Evolutionary conservation across 2,797 vertebrate genomes (phyloP), one percentile per base, ranked within the genome.

Genomic region (Helicolenus hilgendorfi): DNA sequence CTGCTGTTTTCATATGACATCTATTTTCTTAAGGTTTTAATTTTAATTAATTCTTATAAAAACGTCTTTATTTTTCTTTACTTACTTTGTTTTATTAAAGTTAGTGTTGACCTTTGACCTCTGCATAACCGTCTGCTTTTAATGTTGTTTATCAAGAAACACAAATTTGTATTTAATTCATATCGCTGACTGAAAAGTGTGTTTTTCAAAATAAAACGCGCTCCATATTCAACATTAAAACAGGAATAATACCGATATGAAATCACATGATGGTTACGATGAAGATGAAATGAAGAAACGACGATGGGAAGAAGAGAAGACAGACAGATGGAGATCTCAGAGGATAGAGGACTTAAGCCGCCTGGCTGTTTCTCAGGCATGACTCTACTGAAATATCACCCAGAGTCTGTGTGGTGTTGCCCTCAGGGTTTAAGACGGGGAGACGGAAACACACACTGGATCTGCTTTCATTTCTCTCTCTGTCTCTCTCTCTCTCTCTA

Each of bases 331-430:
- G 18, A 18, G 45, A 7, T 77, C 77, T 88, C 24, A 83, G 77
- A 82, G 81, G 86, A 87, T 81, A n/a, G 1, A 68, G 53, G 84
- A 82, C 62, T 77, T 87, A 92, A 92, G 82, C 87, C n/a, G 71
- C 33, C 59, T 85, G 72, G 68, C 70, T 86, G 83, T 90, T 89
- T 87, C 83, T 83, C 72, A 86, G 80, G 69, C 84, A 86, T 89
- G 71, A 83, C 78, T 84, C 33, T 15, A 9, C 84, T 74, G 79
- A 35, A 79, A 72, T 77, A 72, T 68, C 72, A 83, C 56, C 41
- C 63, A n/a, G 35, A 62, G 38, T 38, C 49, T 27, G n/a, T 87
- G 88, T 77, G 75, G 84, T 72, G 78, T 71, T 68, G 70, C 69
- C 84, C 77, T 86, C 81, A 77, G 89, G 86, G 60, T 81, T 86